Evolutionary conservation across 2,113 vertebrate species (phyloP), one percentile per base, ranked within the genome.

Genomic region (Strix aluco): DNA sequence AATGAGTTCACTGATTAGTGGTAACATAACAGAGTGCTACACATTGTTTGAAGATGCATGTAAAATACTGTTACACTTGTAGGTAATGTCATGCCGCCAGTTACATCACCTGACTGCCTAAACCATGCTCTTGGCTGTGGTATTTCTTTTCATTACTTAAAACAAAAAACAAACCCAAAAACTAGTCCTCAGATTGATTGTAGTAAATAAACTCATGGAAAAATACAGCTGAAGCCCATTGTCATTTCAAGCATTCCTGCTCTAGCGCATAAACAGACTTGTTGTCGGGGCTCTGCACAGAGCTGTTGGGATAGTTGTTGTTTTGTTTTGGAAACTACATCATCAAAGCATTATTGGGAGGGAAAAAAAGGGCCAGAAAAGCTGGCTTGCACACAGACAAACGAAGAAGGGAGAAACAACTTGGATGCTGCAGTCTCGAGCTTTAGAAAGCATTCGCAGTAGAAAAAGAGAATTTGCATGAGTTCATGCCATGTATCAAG

Each of bases 1-100:
- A 21, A 23, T 4, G 58, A 59, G 25, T 14, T 65, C 7, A 2
- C 22, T 44, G 22, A 7, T 15, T 5, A 38, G 38, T 23, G 25
- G 6, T 15, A 32, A n/a, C 26, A 4, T 2, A 3, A 9, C 13
- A 17, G 58, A 44, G 66, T 0, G 29, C 21, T 36, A 34, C 26
- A 1, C 5, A 4, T 7, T 0, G 0, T 19, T 23, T 19, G 11
- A 40, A 58, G 55, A 5, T 13, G 19, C 18, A 6, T 18, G 38
- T 29, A 23, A 67, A 71, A 38, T 18, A 21, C 51, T 25, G 11
- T 3, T 13, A 13, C 29, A 11, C 18, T 40, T 72, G 14, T 34
- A 14, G 40, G 34, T 14, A n/a, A 15, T 7, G 36, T 21, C 16
- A 3, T 25, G 26, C 7, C 44, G n/a, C 30, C 58, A 34, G 38